Percentiles rank a stretch among this genome's conserved stretches.
Conservation (phyloP, 2,797 vertebrate species). For the Karalla daura region DNA sequence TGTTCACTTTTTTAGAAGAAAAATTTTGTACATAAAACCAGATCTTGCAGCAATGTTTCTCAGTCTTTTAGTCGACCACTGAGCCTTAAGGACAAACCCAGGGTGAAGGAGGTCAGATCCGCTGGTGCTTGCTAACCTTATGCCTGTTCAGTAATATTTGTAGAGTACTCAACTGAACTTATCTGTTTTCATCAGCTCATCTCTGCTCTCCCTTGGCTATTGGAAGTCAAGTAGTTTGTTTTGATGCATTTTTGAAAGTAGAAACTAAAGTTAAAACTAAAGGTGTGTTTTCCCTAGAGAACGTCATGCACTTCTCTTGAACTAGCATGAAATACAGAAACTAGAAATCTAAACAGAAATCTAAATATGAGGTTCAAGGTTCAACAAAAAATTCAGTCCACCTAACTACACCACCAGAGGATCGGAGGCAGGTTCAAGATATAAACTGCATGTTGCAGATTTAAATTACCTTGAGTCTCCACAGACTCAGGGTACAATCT, state of each 20-base stretch:
- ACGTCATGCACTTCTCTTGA: neutral
- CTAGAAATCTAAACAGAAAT: neutral
- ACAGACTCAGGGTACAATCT: neutral
- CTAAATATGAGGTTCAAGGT: neutral
- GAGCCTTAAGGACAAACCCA: neutral
- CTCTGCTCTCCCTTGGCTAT: slow-evolving; percentile 1
- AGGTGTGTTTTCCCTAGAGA: slow-evolving; percentile 1
- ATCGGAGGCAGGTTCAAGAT: neutral
- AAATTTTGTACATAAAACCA: no score
- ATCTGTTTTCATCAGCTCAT: neutral
- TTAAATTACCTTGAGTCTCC: neutral
- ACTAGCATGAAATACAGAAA: neutral
- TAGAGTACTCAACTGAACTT: no score
- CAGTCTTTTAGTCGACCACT: no score
- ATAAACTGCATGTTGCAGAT: neutral
- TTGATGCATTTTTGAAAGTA: neutral
- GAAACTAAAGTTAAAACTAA: neutral
- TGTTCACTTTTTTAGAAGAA: no score
- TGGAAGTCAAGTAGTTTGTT: neutral
- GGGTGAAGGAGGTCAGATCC: neutral
- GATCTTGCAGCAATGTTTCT: no score
- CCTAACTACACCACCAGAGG: neutral
- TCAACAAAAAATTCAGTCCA: neutral
- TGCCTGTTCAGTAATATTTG: no score
- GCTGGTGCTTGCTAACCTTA: neutral